Base-by-base conservation (phyloP, 2,888 invertebrate genomes). In the Orthosia gothica region DNA sequence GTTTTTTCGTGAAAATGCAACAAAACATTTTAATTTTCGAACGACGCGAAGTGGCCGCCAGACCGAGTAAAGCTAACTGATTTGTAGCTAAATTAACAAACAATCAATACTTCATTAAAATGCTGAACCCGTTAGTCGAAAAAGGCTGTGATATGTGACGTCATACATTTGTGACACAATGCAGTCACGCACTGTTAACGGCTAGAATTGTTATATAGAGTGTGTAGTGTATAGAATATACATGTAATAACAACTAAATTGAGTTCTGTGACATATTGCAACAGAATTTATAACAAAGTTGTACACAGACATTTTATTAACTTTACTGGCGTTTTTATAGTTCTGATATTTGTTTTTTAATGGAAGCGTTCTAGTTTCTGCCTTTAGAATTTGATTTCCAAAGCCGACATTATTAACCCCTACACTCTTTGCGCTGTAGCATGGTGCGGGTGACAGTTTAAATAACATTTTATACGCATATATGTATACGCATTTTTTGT, bases 21-120 rank as follows among this genome's bases (percentile, higher is more conserved):
- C 92, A 91, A 79, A 92, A 91, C 92, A 92, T 92, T 80, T 82
- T 79, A 69, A 76, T 74, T 71, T 67, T n/a, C 26, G 49, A 71
- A 20, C 45, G 62, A 18, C 47, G 63, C 64, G 61, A 12, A 71
- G 62, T 65, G 69, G 23, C 67, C 57, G 61, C 61, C 57, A 58
- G 74, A 69, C 63, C 32, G 66, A 73, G 72, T 77, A 62, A 67
- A 57, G 74, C 73, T 20, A 49, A 84, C 82, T 79, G 82, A 78
- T 79, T 68, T 72, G 62, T 70, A 73, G 65, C 20, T 65, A 82
- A 81, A 91, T 91, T 90, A 90, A 91, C 89, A 90, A 89, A 91
- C 91, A 91, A 91, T 91, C 87, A 89, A 88, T 88, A 88, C 57
- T 50, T 83, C 83, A 88, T 91, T 90, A 88, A 72, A 84, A 91